Conservation (phyloP, 2,797 vertebrate genomes). For the Spinus pinus region DNA sequence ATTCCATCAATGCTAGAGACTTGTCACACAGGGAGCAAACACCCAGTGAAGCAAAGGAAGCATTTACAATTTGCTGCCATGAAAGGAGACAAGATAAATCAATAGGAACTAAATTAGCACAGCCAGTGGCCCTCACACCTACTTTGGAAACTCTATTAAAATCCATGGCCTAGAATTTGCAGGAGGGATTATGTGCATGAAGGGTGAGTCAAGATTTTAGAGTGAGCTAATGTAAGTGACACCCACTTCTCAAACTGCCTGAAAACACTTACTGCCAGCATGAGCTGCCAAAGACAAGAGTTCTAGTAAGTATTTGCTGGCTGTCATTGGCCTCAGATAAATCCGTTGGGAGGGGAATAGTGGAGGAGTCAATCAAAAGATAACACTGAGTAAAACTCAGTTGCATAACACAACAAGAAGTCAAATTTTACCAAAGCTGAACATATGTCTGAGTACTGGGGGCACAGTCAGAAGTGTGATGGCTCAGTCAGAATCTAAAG, state of each 20-base stretch:
- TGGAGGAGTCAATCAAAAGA: conserved; percentile 58
- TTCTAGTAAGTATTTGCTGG: conserved; percentile 38
- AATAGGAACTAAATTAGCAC: conserved; percentile 61
- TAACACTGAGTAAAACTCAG: conserved; percentile 50
- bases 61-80: conserved; percentile 55
- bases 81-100: conserved; percentile 61
- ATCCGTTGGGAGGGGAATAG: not conserved
- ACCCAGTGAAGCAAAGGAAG: conserved; percentile 17
- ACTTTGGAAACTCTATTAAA: conserved; percentile 56
- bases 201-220: conserved; percentile 45
- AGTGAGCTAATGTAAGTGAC: conserved; percentile 56
- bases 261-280: conserved; percentile 48
- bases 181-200: conserved; percentile 31
- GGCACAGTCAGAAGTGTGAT: not conserved
- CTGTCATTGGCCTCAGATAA: conserved; percentile 55
- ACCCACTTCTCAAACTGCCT: conserved; percentile 63
- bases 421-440: conserved; percentile 31
- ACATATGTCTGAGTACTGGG: not conserved
- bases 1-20: conserved; percentile 47
- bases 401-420: conserved; percentile 39
- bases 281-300: conserved; percentile 34
- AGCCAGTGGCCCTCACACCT: conserved; percentile 48
- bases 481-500: not conserved
- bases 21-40: conserved; percentile 48
- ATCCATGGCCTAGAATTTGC: conserved; percentile 52